A percentile compares a stretch with the other conserved stretches of the same genome.
phyloP scores from a whole-genome alignment of 2,113 vertebrate species.

The Gallinago media region DNA sequence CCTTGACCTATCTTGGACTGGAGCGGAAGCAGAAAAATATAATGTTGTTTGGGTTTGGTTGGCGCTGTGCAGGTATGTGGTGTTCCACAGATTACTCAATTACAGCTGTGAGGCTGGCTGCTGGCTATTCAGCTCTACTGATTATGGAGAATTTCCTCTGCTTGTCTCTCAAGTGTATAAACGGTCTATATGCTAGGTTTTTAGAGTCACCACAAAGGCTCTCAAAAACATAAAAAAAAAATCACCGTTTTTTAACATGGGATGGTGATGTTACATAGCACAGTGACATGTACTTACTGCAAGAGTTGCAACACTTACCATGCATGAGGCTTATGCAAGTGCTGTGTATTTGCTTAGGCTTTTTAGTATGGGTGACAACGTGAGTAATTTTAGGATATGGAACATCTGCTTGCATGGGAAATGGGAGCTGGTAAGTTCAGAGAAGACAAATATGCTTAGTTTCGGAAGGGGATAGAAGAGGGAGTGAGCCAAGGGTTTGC shows the following conservation, averaged over 20 bases:
- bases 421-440: neutral
- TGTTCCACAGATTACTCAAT: neutral
- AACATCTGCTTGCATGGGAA: neutral
- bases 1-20: neutral
- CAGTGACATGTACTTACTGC: neutral
- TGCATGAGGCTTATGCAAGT: neutral
- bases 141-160: neutral
- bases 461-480: neutral
- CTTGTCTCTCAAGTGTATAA: neutral
- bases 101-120: neutral
- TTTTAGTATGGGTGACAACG: neutral
- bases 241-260: neutral
- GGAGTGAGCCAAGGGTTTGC: neutral
- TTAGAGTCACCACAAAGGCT: neutral
- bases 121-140: neutral
- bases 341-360: neutral
- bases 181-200: neutral
- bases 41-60: neutral
- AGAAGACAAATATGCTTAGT: neutral
- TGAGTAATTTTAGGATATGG: neutral
- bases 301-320: neutral
- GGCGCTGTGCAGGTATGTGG: neutral
- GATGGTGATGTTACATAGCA: neutral
- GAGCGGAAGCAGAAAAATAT: neutral
- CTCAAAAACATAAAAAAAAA: too few species aligned